Percentiles rank a stretch among this genome's conserved stretches.
These are phyloP conservation scores for Aphyosemion australe DNA, from an alignment of 2,113 vertebrate species.

Conservation along the genomic window DNA sequence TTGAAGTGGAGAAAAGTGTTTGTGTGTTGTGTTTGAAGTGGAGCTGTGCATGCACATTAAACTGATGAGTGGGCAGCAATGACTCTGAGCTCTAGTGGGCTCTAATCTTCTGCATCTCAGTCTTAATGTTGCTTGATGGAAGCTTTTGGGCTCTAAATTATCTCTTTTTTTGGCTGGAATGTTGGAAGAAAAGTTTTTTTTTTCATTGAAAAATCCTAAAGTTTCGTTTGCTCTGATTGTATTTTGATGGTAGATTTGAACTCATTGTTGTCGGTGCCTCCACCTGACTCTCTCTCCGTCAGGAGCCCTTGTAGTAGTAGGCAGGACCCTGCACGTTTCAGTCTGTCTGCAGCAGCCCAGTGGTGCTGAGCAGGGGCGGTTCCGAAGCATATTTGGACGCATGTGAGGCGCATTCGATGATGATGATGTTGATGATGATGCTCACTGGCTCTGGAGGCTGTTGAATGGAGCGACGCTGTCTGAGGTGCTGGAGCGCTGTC, in stretches of 20 bases:
- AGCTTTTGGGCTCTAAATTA: too few relatives aligned
- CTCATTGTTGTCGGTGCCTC: background rate
- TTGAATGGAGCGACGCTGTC: too few relatives aligned
- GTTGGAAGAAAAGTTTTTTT: too few relatives aligned
- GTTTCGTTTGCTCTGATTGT: background rate
- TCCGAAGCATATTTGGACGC: slow-evolving; percentile 29
- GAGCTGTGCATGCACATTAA: slow-evolving; percentile 65
- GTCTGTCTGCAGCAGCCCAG: slow-evolving; percentile 61
- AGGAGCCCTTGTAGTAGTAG: slow-evolving; percentile 23
- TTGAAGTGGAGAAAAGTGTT: slow-evolving; percentile 21
- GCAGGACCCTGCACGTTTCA: slow-evolving; percentile 55
- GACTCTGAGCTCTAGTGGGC: slow-evolving; percentile 38
- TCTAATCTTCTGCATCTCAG: too few relatives aligned
- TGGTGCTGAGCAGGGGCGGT: slow-evolving; percentile 33
- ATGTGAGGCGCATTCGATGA: slow-evolving; percentile 2
- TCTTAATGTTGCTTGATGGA: slow-evolving; percentile 16
- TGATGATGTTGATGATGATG: slow-evolving; percentile 9
- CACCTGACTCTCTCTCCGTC: background rate
- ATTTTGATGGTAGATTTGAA: background rate
- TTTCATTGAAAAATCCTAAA: too few relatives aligned
- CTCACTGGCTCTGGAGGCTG: too few relatives aligned
- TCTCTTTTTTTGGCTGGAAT: too few relatives aligned
- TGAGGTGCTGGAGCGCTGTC: too few relatives aligned
- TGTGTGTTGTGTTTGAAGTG: slow-evolving; percentile 21
- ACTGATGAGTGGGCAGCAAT: slow-evolving; percentile 65